A percentile compares a stretch with the other conserved stretches of the same genome.
Evolutionary conservation across 2,888 invertebrate genomes (phyloP).

Genomic region (Formica aserva): DNA sequence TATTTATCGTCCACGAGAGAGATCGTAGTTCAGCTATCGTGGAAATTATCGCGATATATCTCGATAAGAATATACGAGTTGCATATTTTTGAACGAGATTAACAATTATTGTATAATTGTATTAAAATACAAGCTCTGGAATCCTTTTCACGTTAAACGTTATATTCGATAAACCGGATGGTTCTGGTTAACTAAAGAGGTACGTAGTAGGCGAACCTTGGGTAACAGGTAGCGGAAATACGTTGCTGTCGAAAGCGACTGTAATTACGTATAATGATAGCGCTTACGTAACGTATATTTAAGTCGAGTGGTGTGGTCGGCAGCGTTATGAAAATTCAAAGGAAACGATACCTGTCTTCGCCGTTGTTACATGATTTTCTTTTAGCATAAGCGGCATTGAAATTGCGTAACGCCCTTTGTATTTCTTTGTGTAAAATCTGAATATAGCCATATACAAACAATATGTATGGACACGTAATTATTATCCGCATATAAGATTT

Average conservation of each 20-base stretch:
- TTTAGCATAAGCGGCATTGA: not conserved
- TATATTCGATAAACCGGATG: not conserved
- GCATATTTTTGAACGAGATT: not conserved
- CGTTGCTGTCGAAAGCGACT: slow-evolving; percentile 36
- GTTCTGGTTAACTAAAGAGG: slow-evolving; percentile 16
- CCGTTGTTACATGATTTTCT: slow-evolving; percentile 34
- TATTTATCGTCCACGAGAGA: not conserved
- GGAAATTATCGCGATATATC: not conserved
- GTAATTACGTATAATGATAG: slow-evolving; percentile 44
- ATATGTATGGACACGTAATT: not conserved
- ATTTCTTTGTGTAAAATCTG: not conserved
- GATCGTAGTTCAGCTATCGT: not conserved
- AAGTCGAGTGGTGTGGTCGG: slow-evolving; percentile 17
- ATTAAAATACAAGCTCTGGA: not conserved
- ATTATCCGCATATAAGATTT: not conserved
- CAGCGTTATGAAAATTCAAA: slow-evolving; percentile 25
- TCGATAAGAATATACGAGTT: not conserved
- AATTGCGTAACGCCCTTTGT: slow-evolving; percentile 26
- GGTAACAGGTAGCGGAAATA: slow-evolving; percentile 49
- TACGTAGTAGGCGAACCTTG: not conserved
- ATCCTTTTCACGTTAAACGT: not conserved
- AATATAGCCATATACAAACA: not conserved
- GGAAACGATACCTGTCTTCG: slow-evolving; percentile 29
- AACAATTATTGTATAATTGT: not conserved
- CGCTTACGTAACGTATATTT: slow-evolving; percentile 46